Evolutionary conservation across 2,888 invertebrate genomes (phyloP), one percentile per base, ranked within the genome.

Genomic region (Iselma pallidipennis): DNA sequence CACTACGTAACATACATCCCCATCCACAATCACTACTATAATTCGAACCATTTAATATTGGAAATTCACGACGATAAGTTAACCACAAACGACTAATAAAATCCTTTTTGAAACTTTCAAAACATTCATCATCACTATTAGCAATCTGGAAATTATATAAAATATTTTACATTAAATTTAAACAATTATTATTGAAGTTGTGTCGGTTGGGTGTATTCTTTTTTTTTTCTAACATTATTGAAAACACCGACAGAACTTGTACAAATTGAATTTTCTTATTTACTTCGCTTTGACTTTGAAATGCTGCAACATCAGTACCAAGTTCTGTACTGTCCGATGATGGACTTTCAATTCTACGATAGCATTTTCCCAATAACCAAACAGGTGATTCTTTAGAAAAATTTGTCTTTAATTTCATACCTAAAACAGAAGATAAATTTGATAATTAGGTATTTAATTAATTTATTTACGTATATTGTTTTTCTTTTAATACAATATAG

Each of bases 1-100:
- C 95, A 81, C 93, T 92, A 52, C 96, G 85, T 23, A 91, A 72
- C 89, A 90, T 91, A 76, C 96, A 96, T 0, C 96, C 96, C 96
- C 96, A 96, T 3, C 96, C 96, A 81, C 95, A 95, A 79, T 96
- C 96, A 3, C 94, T 91, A 1, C 93, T 95, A 71, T 91, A 90
- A 64, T 87, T 88, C 1, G 94, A 92, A 19, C 92, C 92, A 75
- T 89, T 87, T 80, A 95, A 86, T 7, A 86, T 86, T 5, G 92
- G 92, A 79, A 96, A 95, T 81, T 94, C 94, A 71, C 92, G 85
- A 60, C 95, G 85, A 77, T 95, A 95, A 2, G 94, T 94, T 83
- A 95, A 87, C 95, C 95, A 95, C 52, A 95, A 80, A 71, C 90
- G 88, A 71, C 92, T 94, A 7, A 87, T 85, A 76, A 95, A 95